A percentile compares a stretch with the other conserved stretches of the same genome.
Evolutionary conservation across 2,797 vertebrate species (phyloP).

Genomic region (Lagocephalus sceleratus): DNA sequence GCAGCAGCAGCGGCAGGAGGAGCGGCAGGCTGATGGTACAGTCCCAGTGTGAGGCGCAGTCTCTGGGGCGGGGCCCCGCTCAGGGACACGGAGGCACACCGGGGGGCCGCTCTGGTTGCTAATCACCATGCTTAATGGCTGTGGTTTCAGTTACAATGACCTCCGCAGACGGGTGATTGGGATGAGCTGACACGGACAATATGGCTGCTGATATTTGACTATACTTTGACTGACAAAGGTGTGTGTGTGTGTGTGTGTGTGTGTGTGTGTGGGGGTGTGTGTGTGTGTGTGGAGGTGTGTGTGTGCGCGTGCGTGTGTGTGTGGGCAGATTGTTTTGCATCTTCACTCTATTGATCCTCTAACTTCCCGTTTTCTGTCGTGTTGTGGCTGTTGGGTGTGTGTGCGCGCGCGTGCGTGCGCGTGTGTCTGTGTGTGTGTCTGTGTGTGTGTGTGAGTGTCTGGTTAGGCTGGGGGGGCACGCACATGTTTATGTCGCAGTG

Average conservation of each 20-base stretch:
- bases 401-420: no score
- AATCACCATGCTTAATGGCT: constrained; percentile 69
- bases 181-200: constrained; percentile 90
- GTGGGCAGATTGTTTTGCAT: constrained; percentile 26
- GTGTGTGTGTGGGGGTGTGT: constrained; percentile 16
- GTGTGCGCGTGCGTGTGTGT: constrained; percentile 20
- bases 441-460: no score
- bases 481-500: neutral
- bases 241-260: constrained; percentile 21
- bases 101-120: constrained; percentile 62
- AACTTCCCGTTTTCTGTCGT: neutral
- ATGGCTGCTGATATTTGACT: constrained; percentile 74
- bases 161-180: constrained; percentile 80
- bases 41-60: constrained; percentile 92
- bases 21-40: constrained; percentile 97
- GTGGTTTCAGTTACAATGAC: constrained; percentile 66
- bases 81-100: constrained; percentile 62
- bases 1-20: constrained; percentile 74
- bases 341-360: constrained; percentile 14
- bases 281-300: constrained; percentile 20
- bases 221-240: constrained; percentile 24
- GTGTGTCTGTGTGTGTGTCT: neutral
- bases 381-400: neutral
- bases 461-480: no score
- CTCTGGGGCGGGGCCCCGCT: constrained; percentile 81